A percentile compares a stretch with the other conserved stretches of the same genome.
Conservation (phyloP, 2,113 vertebrate genomes). For the Oxyura jamaicensis region DNA sequence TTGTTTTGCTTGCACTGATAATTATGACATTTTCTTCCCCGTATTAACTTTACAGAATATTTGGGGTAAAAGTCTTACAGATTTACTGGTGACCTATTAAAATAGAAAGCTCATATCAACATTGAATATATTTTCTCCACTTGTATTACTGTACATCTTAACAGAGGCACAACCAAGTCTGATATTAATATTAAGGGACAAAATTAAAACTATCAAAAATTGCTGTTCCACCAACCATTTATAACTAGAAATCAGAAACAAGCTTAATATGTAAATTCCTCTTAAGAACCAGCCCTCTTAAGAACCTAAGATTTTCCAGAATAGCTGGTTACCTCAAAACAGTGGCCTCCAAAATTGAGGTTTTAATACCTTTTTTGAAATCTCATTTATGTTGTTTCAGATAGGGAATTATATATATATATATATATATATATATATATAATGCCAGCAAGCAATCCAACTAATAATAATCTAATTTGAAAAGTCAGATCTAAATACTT, state of each 20-base stretch:
- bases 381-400: background rate
- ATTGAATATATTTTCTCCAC: background rate
- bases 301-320: background rate
- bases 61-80: accelerated
- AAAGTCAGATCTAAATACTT: background rate
- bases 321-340: background rate
- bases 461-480: background rate
- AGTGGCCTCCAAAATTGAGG: accelerated
- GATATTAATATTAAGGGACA: background rate
- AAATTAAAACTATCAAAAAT: background rate
- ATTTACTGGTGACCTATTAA: background rate
- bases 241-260: background rate
- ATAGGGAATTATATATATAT: background rate
- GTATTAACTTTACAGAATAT: background rate
- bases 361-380: background rate
- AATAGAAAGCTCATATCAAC: background rate
- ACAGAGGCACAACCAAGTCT: background rate
- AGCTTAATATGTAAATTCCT: background rate
- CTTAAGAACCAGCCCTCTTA: background rate
- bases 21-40: background rate
- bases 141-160: background rate
- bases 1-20: background rate
- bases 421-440: background rate
- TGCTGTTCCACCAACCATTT: background rate
- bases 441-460: background rate